Evolutionary conservation across 2,888 invertebrate genomes (phyloP), one percentile per base, ranked within the genome.

Genomic region (Tenthredo amoena): DNA sequence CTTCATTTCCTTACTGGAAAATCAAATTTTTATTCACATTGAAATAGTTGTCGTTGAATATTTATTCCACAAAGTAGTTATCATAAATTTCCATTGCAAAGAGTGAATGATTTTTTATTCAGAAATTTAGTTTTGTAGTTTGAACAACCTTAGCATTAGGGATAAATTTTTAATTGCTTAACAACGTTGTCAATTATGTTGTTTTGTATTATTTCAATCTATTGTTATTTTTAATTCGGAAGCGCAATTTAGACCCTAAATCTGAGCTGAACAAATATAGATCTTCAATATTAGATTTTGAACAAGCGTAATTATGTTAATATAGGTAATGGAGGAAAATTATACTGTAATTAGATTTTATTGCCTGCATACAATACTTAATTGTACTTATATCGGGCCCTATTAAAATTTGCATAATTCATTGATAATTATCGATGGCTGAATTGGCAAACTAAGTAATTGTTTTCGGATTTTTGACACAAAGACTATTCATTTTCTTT

Each of bases 321-420:
- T 47, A 77, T 77, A 50, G 34, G 55, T 77, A 31, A 21, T 77
- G 2, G 31, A 72, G 43, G 31, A 26, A 31, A n/a, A 18, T 77
- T 31, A 31, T 77, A 77, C 55, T 77, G 50, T 50, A 77, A 50
- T 31, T 77, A 34, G 55, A 55, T 18, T 34, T 77, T 77, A n/a
- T 34, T 77, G 47, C 74, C 26, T 26, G 12, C 26, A 47, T 15
- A 77, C 55, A 77, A 55, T 77, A 21, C 50, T 77, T n/a, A 34
- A 55, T 77, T 47, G 18, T 43, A 74, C 43, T 26, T 31, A 55
- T 55, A 21, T 40, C 34, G 10, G 55, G 43, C 72, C 55, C 34
- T 77, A 77, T 50, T 77, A n/a, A 47, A 77, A 77, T 77, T 34
- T 77, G 50, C 62, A 62, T 62, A 81, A 81, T 62, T 81, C 37